These are phyloP conservation scores for Ranitomeya variabilis DNA, from an alignment of 2,113 vertebrate species.

Conservation along the genomic window DNA sequence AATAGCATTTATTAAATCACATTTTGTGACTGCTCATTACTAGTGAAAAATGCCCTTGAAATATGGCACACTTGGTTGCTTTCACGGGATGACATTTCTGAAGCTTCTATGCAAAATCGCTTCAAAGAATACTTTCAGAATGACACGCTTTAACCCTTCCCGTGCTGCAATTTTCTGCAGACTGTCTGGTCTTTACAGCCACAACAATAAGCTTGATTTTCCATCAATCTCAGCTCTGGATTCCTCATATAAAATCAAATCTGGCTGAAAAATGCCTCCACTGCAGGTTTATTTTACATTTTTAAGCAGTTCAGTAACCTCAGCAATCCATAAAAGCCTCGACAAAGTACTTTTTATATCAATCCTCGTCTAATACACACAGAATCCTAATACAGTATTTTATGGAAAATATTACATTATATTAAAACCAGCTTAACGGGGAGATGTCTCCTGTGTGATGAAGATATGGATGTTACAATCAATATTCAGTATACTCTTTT, in stretches of 20 bases:
- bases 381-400: background rate
- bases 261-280: background rate
- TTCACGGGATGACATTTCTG: slow-evolving; percentile 45
- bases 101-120: slow-evolving; percentile 46
- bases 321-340: slow-evolving; percentile 1
- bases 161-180: background rate
- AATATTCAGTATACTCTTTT: background rate
- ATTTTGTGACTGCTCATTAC: slow-evolving; percentile 59
- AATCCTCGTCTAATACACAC: background rate
- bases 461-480: background rate
- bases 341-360: background rate
- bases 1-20: slow-evolving; percentile 59
- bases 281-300: slow-evolving; percentile 24
- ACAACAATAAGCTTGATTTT: slow-evolving; percentile 29
- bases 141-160: slow-evolving; percentile 38
- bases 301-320: slow-evolving; percentile 10
- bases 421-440: slow-evolving; percentile 1
- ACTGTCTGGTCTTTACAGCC: background rate
- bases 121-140: slow-evolving; percentile 41
- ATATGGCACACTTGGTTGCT: slow-evolving; percentile 57
- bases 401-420: slow-evolving; percentile 10
- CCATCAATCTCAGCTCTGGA: background rate
- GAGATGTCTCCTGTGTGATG: background rate
- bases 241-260: background rate
- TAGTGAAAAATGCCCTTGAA: slow-evolving; percentile 58